Evolutionary conservation across 2,888 invertebrate species (phyloP).

Genomic region (Julus scandinavius): DNA sequence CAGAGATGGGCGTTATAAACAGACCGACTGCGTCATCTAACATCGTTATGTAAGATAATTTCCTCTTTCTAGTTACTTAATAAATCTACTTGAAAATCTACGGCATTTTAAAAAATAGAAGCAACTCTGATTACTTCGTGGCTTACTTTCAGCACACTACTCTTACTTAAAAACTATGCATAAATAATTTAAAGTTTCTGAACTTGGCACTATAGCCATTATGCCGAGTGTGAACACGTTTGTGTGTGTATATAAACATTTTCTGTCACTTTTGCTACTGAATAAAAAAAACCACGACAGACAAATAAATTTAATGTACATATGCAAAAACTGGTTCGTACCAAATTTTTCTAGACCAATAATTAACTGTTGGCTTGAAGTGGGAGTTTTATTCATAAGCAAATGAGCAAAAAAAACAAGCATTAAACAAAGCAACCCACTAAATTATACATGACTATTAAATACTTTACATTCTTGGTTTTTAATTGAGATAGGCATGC

Average conservation of each 20-base stretch:
- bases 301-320: neutral
- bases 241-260: neutral
- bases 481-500: slow-evolving; percentile 6
- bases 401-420: neutral
- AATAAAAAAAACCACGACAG: neutral
- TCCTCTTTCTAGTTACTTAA: neutral
- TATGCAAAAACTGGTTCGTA: neutral
- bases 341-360: neutral
- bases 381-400: neutral
- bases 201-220: neutral
- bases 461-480: neutral
- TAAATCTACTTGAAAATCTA: neutral
- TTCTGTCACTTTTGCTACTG: neutral
- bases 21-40: too few relatives aligned
- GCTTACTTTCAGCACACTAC: neutral
- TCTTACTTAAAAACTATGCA: neutral
- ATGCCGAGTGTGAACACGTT: neutral
- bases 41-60: neutral
- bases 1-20: too few relatives aligned
- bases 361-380: neutral
- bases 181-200: neutral
- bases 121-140: neutral
- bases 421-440: neutral
- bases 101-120: neutral
- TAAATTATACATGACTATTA: neutral